phyloP scores from a whole-genome alignment of 2,797 vertebrate genomes.

The Aphelocoma californica region DNA sequence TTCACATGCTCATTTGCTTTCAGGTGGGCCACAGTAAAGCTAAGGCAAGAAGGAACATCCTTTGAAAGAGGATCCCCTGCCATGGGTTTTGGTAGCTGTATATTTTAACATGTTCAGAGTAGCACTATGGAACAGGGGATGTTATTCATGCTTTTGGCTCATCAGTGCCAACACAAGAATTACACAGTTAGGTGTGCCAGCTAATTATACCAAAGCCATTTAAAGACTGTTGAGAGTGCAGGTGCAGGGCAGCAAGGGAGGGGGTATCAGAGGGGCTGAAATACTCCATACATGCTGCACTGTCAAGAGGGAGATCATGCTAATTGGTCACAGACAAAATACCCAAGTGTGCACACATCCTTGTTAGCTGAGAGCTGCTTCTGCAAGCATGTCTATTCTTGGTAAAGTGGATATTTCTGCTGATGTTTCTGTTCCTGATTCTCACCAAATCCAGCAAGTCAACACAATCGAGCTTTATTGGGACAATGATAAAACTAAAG shows the following conservation, averaged over 20 bases:
- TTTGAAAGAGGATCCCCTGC: not conserved
- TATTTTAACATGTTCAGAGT: not conserved
- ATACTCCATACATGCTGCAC: not conserved
- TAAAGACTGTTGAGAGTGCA: not conserved
- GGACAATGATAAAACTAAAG: not conserved
- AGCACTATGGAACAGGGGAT: not conserved
- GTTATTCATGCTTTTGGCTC: not conserved
- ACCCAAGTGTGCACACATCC: not conserved
- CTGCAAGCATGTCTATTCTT: not conserved
- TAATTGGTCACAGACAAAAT: not conserved
- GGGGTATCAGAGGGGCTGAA: not conserved
- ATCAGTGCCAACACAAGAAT: not conserved
- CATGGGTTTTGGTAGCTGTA: not conserved
- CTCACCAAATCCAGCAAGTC: not conserved
- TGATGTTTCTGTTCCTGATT: not conserved
- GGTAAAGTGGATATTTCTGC: not conserved
- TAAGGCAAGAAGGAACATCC: not conserved
- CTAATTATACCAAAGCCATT: not conserved
- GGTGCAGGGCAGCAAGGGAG: not conserved
- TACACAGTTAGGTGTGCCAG: not conserved
- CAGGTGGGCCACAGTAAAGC: not conserved
- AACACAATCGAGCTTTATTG: not conserved
- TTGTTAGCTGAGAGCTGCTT: not conserved
- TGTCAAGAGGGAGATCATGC: not conserved
- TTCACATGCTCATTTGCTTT: not conserved